phyloP scores from a whole-genome alignment of 1,140 invertebrate species.

The Drosophila pseudoananassae region DNA sequence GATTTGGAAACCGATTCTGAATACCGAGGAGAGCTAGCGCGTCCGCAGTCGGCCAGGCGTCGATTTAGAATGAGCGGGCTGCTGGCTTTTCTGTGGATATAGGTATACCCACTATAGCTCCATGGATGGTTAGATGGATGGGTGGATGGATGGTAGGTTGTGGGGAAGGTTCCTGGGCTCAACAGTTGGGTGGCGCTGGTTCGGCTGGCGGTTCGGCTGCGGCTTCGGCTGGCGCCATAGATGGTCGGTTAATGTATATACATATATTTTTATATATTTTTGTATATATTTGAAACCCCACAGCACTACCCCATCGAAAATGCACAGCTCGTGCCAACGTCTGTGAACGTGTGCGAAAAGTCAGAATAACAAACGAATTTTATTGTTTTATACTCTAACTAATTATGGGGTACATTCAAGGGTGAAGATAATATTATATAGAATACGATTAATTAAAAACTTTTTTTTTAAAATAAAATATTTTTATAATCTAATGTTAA shows the following conservation, averaged over 20 bases:
- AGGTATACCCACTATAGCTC: conserved; percentile 15
- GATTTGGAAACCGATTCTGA: conserved; percentile 4
- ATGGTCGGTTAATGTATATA: conserved; percentile 33
- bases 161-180: conserved; percentile 50
- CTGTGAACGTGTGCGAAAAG: conserved; percentile 33
- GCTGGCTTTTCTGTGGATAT: conserved; percentile 20
- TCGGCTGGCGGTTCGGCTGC: conserved; percentile 15
- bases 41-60: conserved; percentile 65
- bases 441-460: too few relatives aligned
- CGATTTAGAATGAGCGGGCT: conserved; percentile 62
- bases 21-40: conserved; percentile 42
- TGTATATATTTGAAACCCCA: background rate
- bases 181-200: conserved; percentile 58
- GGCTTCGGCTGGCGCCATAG: conserved; percentile 31
- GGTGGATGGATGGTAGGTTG: conserved; percentile 8
- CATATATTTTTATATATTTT: conserved; percentile 1
- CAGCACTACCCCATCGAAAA: conserved; percentile 34
- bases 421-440: background rate
- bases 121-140: conserved; percentile 7
- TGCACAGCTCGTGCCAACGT: conserved; percentile 50
- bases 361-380: conserved; percentile 27
- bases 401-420: background rate
- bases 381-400: conserved; percentile 42
- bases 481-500: too few relatives aligned
- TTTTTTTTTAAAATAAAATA: too few relatives aligned